Conservation (phyloP, 2,888 invertebrate genomes). For the Chirona hameri region DNA sequence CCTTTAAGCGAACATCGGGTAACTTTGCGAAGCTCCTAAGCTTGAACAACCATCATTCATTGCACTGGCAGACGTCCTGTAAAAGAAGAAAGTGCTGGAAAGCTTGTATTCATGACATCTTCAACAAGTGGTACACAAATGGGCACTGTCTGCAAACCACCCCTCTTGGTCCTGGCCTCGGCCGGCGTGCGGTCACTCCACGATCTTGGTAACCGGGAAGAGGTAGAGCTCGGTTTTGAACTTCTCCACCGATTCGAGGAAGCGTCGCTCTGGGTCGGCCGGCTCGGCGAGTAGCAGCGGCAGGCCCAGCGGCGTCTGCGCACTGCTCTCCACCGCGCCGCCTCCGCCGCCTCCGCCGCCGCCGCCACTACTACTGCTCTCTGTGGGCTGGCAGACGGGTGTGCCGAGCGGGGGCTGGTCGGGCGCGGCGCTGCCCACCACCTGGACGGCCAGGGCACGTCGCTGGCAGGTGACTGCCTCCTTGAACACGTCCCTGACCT, state of each 20-base stretch:
- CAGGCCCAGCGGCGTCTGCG: neutral
- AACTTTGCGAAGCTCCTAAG: no score
- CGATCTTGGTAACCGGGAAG: constrained; percentile 22
- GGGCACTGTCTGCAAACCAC: no score
- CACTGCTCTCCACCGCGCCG: no score
- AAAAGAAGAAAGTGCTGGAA: no score
- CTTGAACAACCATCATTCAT: no score
- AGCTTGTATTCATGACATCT: no score
- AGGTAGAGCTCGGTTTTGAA: constrained; percentile 4
- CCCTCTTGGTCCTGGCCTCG: no score
- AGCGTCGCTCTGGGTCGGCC: neutral
- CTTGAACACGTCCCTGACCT: neutral
- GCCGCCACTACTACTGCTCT: neutral
- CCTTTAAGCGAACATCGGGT: no score
- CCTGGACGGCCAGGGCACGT: constrained; percentile 1
- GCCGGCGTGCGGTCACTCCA: neutral
- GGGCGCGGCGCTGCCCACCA: neutral
- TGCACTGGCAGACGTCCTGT: no score
- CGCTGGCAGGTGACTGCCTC: neutral
- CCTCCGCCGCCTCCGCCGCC: no score
- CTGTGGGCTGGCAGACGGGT: neutral
- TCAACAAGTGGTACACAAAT: no score
- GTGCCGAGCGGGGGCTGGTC: neutral
- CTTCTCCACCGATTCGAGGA: neutral
- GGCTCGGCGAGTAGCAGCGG: neutral